Evolutionary conservation across 2,797 vertebrate genomes (phyloP).

Genomic region (Pithecia hirsuta): DNA sequence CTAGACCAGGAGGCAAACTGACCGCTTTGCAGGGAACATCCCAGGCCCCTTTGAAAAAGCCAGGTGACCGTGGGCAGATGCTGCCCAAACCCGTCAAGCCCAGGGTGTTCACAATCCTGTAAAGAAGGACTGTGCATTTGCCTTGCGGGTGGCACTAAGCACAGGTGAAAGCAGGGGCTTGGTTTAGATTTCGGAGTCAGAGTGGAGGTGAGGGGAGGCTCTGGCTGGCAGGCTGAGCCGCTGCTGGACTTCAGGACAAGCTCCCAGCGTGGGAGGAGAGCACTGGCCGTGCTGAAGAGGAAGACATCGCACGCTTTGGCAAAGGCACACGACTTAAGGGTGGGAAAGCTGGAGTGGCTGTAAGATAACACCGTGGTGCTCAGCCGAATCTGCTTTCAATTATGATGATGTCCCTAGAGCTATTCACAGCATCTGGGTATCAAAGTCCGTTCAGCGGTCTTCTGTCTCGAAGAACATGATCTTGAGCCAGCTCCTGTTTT

Average conservation of each 20-base stretch:
- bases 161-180: not conserved
- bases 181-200: not conserved
- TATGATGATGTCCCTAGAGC: not conserved
- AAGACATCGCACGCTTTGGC: not conserved
- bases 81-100: fast-evolving
- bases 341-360: not conserved
- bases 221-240: not conserved
- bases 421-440: not conserved
- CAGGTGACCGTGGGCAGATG: fast-evolving
- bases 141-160: no score
- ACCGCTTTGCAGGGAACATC: fast-evolving
- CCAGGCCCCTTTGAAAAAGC: fast-evolving
- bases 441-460: not conserved
- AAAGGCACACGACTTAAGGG: no score
- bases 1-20: fast-evolving
- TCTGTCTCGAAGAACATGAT: not conserved
- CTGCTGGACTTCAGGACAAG: fast-evolving
- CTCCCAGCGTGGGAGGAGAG: not conserved
- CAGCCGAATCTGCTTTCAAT: not conserved
- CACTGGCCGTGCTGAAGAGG: not conserved
- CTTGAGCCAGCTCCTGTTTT: not conserved
- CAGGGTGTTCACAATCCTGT: not conserved
- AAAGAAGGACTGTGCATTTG: no score
- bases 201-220: not conserved
- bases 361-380: not conserved